Conservation (phyloP, 1,140 invertebrate species). For the Drosophila nannoptera region DNA sequence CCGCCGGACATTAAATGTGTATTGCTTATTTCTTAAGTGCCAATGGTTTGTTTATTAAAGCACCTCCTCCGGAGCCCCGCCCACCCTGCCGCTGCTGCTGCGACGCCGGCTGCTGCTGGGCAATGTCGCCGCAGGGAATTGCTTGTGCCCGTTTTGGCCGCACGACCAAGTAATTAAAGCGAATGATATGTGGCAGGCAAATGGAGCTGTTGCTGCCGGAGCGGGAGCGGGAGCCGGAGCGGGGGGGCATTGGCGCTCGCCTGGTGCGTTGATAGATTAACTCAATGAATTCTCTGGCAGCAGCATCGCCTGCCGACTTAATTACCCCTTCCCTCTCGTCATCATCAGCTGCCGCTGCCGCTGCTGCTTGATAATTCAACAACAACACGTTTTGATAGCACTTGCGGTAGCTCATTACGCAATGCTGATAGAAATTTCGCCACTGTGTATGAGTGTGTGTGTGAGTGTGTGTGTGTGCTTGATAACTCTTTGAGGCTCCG, state of each 20-base stretch:
- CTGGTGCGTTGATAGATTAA: conserved; percentile 66
- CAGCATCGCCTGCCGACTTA: conserved; percentile 19
- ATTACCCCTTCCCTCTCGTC: conserved; percentile 9
- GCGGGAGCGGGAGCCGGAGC: no score
- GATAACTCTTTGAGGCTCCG: conserved; percentile 7
- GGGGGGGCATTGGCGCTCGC: background rate
- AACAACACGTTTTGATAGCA: conserved; percentile 24
- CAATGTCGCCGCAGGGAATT: conserved; percentile 71
- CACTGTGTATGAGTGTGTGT: background rate
- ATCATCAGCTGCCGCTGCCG: conserved; percentile 4
- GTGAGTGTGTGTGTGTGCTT: background rate
- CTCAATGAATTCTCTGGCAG: conserved; percentile 60
- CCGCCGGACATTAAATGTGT: conserved; percentile 67
- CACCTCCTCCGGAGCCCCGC: background rate
- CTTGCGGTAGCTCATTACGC: conserved; percentile 16
- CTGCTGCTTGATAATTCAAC: conserved; percentile 18
- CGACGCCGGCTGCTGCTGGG: background rate
- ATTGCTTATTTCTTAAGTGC: conserved; percentile 77
- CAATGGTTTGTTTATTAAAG: conserved; percentile 76
- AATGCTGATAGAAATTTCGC: background rate
- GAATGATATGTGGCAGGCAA: conserved; percentile 47
- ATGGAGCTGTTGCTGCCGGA: background rate
- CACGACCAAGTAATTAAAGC: conserved; percentile 60
- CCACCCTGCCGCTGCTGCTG: background rate
- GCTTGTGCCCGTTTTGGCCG: conserved; percentile 38